Percentiles rank a stretch among this genome's conserved stretches.
These are phyloP conservation scores for Fundulus diaphanus DNA, from an alignment of 2,797 vertebrate genomes.

Conservation along the genomic window DNA sequence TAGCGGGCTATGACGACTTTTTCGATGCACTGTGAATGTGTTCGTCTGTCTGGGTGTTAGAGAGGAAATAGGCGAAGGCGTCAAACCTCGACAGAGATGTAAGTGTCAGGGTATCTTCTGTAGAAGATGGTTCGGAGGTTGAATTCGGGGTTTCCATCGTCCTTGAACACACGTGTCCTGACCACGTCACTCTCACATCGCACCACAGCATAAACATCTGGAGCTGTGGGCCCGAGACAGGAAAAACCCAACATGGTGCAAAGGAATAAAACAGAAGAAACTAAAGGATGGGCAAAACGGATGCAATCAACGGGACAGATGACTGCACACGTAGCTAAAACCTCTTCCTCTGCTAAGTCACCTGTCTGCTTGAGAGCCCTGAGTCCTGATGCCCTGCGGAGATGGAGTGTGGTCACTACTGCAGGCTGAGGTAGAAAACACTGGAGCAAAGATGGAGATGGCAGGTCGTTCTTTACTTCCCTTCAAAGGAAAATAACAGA, in stretches of 20 bases:
- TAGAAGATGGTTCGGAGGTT: slow-evolving; percentile 84
- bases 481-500: slow-evolving; percentile 46
- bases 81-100: slow-evolving; percentile 81
- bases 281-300: not conserved
- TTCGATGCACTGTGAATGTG: not conserved
- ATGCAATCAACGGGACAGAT: not conserved
- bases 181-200: slow-evolving; percentile 76
- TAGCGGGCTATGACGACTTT: not conserved
- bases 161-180: slow-evolving; percentile 75
- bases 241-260: not conserved
- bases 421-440: slow-evolving; percentile 77
- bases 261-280: not conserved
- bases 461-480: slow-evolving; percentile 79
- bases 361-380: slow-evolving; percentile 72
- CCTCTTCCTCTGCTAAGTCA: slow-evolving; percentile 5
- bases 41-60: not conserved
- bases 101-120: slow-evolving; percentile 69
- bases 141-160: slow-evolving; percentile 79
- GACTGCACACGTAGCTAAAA: not conserved
- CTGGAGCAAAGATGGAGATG: slow-evolving; percentile 68
- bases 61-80: not conserved
- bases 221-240: slow-evolving; percentile 53
- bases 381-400: slow-evolving; percentile 79
- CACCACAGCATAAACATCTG: slow-evolving; percentile 80
- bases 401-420: slow-evolving; percentile 81